Percentiles rank a stretch among this genome's conserved stretches.
Conservation (phyloP, 2,888 invertebrate genomes). For the Cheilosia variabilis region DNA sequence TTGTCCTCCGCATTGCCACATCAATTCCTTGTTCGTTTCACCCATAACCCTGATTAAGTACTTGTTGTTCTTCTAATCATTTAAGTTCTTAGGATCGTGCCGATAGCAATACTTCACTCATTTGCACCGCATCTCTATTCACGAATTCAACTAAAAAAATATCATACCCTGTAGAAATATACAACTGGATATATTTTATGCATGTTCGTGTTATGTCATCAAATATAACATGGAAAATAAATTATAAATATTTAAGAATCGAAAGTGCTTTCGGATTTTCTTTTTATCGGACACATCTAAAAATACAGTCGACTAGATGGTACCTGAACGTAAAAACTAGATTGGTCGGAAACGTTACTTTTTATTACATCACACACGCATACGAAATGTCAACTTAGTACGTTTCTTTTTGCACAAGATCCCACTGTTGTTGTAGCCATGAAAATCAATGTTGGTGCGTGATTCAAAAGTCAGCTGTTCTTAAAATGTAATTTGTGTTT, state of each 20-base stretch:
- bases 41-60: background rate
- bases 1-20: background rate
- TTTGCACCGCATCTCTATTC: conserved; percentile 37
- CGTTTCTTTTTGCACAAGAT: too few relatives aligned
- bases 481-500: too few relatives aligned
- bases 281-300: background rate
- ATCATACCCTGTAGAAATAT: conserved; percentile 40
- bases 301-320: too few relatives aligned
- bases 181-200: conserved; percentile 59
- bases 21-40: conserved; percentile 4
- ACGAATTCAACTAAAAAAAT: conserved; percentile 12
- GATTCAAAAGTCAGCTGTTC: too few relatives aligned
- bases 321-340: too few relatives aligned
- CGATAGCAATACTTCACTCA: conserved; percentile 57
- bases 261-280: background rate
- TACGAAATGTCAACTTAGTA: too few relatives aligned
- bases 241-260: conserved; percentile 71
- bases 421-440: too few relatives aligned
- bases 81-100: conserved; percentile 21
- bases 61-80: conserved; percentile 28
- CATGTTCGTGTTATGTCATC: conserved; percentile 62
- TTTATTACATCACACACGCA: too few relatives aligned
- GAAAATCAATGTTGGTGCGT: too few relatives aligned
- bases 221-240: conserved; percentile 64
- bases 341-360: too few relatives aligned